A percentile compares a stretch with the other conserved stretches of the same genome.
These are phyloP conservation scores for Chloroceryle amazona DNA, from an alignment of 2,797 vertebrate species.

Conservation along the genomic window DNA sequence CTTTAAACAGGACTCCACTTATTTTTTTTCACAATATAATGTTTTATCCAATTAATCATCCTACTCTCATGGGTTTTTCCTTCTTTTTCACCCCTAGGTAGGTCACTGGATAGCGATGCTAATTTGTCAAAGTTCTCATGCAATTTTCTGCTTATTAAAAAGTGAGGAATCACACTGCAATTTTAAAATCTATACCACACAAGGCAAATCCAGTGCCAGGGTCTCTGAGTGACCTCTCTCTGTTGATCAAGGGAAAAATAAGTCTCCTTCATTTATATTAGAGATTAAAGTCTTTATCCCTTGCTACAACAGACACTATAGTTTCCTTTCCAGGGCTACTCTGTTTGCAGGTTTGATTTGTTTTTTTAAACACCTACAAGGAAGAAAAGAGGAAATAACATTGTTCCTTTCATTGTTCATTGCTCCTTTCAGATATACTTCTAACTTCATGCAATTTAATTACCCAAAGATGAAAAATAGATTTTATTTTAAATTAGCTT, in stretches of 20 bases:
- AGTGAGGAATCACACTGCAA: not conserved
- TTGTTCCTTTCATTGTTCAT: too few relatives aligned
- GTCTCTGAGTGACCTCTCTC: not conserved
- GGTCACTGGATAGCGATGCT: not conserved
- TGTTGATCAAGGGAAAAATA: not conserved
- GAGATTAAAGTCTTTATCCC: not conserved
- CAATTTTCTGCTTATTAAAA: slow-evolving; percentile 48
- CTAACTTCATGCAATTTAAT: slow-evolving; percentile 19
- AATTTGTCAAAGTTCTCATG: slow-evolving; percentile 45
- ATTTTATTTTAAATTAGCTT: slow-evolving; percentile 35
- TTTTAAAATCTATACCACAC: not conserved
- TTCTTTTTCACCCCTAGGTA: not conserved
- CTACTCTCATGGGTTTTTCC: not conserved
- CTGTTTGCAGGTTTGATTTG: not conserved
- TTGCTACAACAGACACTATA: not conserved
- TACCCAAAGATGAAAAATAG: not conserved
- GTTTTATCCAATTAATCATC: slow-evolving; percentile 16
- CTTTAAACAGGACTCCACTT: not conserved
- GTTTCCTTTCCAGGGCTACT: not conserved
- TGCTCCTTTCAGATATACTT: not conserved
- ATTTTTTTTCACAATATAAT: not conserved
- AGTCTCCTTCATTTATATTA: not conserved
- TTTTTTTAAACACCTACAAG: not conserved
- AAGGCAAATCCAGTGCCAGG: not conserved
- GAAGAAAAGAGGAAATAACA: not conserved